Evolutionary conservation across 1,140 invertebrate species (phyloP).

Genomic region (Zaprionus davidi): DNA sequence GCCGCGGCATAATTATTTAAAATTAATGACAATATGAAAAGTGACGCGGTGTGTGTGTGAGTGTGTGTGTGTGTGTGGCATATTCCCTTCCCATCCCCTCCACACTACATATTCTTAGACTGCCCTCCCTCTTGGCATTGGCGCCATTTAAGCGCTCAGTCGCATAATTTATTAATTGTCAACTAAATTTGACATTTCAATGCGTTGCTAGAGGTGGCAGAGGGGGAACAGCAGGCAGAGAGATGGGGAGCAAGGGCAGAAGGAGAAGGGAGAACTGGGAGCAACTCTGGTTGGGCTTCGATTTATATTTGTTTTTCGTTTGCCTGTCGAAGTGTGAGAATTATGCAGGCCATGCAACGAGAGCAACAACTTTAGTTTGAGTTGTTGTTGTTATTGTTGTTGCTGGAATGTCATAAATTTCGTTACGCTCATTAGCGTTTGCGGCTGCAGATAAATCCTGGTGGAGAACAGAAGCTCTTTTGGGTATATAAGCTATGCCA

Average conservation of each 20-base stretch:
- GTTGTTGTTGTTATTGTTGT: conserved; percentile 33
- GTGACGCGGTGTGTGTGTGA: conserved; percentile 47
- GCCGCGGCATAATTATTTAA: conserved; percentile 74
- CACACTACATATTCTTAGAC: too few relatives aligned
- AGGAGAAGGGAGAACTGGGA: background rate
- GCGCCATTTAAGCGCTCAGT: conserved; percentile 76
- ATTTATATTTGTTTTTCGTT: conserved; percentile 73
- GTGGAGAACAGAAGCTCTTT: background rate
- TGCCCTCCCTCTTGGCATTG: conserved; percentile 29
- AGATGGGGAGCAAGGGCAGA: background rate
- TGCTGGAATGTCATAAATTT: conserved; percentile 76
- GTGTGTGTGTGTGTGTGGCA: conserved; percentile 8
- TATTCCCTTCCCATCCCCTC: background rate
- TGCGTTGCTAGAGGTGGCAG: conserved; percentile 42
- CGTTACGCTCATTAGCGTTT: conserved; percentile 72
- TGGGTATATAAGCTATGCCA: conserved; percentile 11
- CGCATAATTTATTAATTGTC: conserved; percentile 81
- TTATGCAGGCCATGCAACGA: conserved; percentile 58
- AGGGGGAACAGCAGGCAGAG: background rate
- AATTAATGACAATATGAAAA: conserved; percentile 81
- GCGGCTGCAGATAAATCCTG: conserved; percentile 48
- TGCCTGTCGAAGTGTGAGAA: conserved; percentile 78
- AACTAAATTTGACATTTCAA: conserved; percentile 83
- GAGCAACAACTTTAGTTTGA: conserved; percentile 19
- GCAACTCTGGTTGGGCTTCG: conserved; percentile 52